phyloP scores from a whole-genome alignment of 2,888 invertebrate genomes.

The Monopis laevigella region DNA sequence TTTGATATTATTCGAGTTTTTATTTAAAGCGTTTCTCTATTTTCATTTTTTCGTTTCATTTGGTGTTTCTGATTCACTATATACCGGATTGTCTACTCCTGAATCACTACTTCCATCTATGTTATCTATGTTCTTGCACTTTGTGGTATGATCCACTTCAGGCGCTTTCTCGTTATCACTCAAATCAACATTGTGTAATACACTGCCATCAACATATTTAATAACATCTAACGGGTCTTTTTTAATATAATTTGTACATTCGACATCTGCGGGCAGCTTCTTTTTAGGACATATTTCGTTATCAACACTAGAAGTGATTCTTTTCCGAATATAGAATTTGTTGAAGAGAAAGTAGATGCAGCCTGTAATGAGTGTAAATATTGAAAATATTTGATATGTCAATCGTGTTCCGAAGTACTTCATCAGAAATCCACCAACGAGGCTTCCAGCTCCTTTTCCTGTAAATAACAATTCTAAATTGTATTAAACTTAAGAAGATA shows the following conservation, averaged over 20 bases:
- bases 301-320: slow-evolving; percentile 54
- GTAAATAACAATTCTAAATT: too few relatives aligned
- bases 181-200: slow-evolving; percentile 22
- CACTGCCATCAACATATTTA: slow-evolving; percentile 36
- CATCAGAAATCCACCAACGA: slow-evolving; percentile 80
- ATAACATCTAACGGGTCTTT: slow-evolving; percentile 30
- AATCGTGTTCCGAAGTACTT: slow-evolving; percentile 75
- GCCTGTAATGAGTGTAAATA: slow-evolving; percentile 70
- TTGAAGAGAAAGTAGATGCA: slow-evolving; percentile 76
- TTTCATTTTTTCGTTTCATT: slow-evolving; percentile 27
- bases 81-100: slow-evolving; percentile 56
- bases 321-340: slow-evolving; percentile 68
- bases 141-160: slow-evolving; percentile 24
- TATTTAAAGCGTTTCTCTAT: too few relatives aligned
- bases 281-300: slow-evolving; percentile 70
- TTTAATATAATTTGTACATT: slow-evolving; percentile 35
- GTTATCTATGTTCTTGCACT: slow-evolving; percentile 29
- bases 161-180: slow-evolving; percentile 20
- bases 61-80: slow-evolving; percentile 37
- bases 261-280: slow-evolving; percentile 40
- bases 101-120: slow-evolving; percentile 58
- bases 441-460: slow-evolving; percentile 80
- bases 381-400: slow-evolving; percentile 77
- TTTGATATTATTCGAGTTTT: too few relatives aligned
- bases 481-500: too few relatives aligned